Evolutionary conservation across 2,888 invertebrate species (phyloP).

Genomic region (Phengaris alcon): DNA sequence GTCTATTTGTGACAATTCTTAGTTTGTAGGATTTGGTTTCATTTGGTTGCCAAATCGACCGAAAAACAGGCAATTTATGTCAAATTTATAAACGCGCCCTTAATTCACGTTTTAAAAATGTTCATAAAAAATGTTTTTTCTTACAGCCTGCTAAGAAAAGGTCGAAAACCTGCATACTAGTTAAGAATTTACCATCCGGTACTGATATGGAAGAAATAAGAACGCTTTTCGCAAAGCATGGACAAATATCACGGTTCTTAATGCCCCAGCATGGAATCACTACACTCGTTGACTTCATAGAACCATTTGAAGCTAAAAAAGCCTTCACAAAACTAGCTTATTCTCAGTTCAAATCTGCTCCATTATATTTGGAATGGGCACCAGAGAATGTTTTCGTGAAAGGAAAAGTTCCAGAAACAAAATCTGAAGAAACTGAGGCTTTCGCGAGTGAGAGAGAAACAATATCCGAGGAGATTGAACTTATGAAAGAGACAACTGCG

Average conservation of each 20-base stretch:
- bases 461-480: neutral
- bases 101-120: neutral
- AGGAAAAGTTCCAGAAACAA: constrained; percentile 47
- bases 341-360: constrained; percentile 92
- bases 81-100: too few relatives aligned
- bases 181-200: constrained; percentile 94
- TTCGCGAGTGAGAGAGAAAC: neutral
- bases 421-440: constrained; percentile 37
- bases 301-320: constrained; percentile 93
- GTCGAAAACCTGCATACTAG: constrained; percentile 93
- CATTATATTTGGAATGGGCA: constrained; percentile 98
- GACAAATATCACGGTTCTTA: constrained; percentile 89
- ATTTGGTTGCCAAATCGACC: too few relatives aligned
- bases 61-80: too few relatives aligned
- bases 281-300: constrained; percentile 90
- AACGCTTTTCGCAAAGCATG: constrained; percentile 88
- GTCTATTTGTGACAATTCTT: too few relatives aligned
- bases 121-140: neutral
- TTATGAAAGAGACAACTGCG: constrained; percentile 13
- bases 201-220: constrained; percentile 87
- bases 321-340: constrained; percentile 95
- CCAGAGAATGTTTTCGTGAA: constrained; percentile 88
- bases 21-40: too few relatives aligned
- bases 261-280: constrained; percentile 96
- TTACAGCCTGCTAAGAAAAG: constrained; percentile 81